Evolutionary conservation across 2,888 invertebrate genomes (phyloP), one percentile per base, ranked within the genome.

Genomic region (Hoplodrina blanda): DNA sequence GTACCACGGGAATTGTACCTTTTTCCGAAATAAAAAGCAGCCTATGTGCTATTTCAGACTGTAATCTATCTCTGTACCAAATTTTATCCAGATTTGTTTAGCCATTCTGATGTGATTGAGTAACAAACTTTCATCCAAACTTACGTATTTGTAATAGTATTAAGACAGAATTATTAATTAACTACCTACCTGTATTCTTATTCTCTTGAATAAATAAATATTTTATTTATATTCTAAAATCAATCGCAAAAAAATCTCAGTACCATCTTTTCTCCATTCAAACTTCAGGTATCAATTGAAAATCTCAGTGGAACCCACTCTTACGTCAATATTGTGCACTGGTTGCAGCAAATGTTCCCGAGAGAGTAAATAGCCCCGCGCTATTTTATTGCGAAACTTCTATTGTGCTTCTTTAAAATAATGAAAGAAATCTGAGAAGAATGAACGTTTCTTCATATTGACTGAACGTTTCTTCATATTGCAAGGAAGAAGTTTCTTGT

Each of bases 361-460:
- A 4, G 72, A 77, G 76, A 81, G 71, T 76, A 84, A 84, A 87
- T 83, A 85, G 74, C 82, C 76, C 77, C 57, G 64, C 67, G 64
- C 78, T 84, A 79, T 86, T 83, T 85, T 85, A 82, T 82, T 81
- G 84, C 78, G 68, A 83, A 85, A 84, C 77, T 70, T 78, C 62
- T 41, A 78, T 73, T 77, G 71, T 78, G 30, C 41, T 80, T 66
- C 73, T 71, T 71, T 68, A 59, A 59, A 73, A 81, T 78, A 76
- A 81, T 76, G 71, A 81, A 83, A 69, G 78, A 69, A 71, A 73
- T 73, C 62, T 59, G 13, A 73, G 72, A 62, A 74, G 74, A 63
- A 76, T 67, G 33, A 64, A 62, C 64, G 44, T 59, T 59, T 19
- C 53, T 57, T 61, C 33, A 33, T 59, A 62, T 33, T 49, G 41